These are phyloP conservation scores for Drosophila pseudotakahashii DNA, from an alignment of 2,888 invertebrate species.

Conservation along the genomic window DNA sequence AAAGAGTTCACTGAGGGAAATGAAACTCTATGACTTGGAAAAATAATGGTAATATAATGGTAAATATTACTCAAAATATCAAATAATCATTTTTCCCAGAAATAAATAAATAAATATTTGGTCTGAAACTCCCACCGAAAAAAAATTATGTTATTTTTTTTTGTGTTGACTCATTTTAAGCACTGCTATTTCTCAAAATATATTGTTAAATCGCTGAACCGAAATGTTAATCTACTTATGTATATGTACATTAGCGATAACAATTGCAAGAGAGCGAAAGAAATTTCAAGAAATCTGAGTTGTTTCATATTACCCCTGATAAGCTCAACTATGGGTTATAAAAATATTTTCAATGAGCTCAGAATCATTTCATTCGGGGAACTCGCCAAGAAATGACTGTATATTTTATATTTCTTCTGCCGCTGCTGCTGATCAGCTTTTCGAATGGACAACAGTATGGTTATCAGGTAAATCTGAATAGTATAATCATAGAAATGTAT, in stretches of 20 bases:
- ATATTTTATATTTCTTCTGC: not conserved
- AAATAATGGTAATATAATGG: not conserved
- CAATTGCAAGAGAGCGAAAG: not conserved
- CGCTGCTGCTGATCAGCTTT: conserved; percentile 2
- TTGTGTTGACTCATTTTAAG: too few species aligned
- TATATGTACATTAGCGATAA: not conserved
- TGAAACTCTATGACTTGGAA: not conserved
- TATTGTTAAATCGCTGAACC: not conserved
- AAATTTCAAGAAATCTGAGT: not conserved
- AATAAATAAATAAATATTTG: not conserved
- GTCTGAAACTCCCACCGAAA: too few species aligned
- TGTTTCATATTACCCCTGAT: not conserved
- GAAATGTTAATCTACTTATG: not conserved
- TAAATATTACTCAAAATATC: not conserved
- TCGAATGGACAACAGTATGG: not conserved
- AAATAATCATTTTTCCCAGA: not conserved
- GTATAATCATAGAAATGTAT: too few species aligned
- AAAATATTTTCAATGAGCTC: not conserved
- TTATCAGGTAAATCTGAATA: not conserved
- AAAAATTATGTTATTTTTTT: not conserved
- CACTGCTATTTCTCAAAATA: not conserved
- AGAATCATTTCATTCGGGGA: not conserved
- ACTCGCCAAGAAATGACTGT: not conserved
- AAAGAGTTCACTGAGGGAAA: conserved; percentile 7
- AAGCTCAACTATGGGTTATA: not conserved